Conservation (phyloP, 1,140 invertebrate genomes). For the Drosophila arawakana region DNA sequence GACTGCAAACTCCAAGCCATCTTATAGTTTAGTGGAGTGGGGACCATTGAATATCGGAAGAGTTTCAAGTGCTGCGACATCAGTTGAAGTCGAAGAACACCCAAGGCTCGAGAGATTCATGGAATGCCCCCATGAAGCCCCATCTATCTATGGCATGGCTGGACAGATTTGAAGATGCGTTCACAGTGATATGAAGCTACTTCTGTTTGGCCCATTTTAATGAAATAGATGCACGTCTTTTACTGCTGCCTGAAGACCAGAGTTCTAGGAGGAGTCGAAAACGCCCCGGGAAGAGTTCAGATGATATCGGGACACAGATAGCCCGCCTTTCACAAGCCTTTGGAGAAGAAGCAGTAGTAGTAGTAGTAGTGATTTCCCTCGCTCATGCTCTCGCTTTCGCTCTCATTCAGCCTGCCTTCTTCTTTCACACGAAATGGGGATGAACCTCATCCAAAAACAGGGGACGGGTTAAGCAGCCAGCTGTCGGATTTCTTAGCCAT, state of each 20-base stretch:
- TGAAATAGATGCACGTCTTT: slow-evolving; percentile 26
- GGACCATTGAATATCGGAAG: slow-evolving; percentile 21
- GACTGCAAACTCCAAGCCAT: slow-evolving; percentile 31
- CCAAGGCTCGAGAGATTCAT: slow-evolving; percentile 26
- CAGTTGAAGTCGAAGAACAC: slow-evolving; percentile 31
- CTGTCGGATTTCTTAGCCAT: slow-evolving; percentile 21
- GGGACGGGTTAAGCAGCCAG: slow-evolving; percentile 7
- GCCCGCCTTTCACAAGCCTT: slow-evolving; percentile 6
- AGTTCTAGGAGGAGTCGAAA: slow-evolving; percentile 7
- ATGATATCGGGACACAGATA: slow-evolving; percentile 4
- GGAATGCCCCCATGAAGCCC: not conserved
- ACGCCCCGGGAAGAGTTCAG: slow-evolving; percentile 19
- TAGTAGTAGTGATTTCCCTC: not conserved
- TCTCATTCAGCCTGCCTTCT: slow-evolving; percentile 1
- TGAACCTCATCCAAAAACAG: slow-evolving; percentile 24
- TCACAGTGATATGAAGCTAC: slow-evolving; percentile 24
- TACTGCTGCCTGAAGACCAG: slow-evolving; percentile 21
- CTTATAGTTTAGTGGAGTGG: not conserved
- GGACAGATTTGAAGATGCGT: not conserved
- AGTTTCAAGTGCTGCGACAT: slow-evolving; percentile 29
- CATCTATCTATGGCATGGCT: not conserved
- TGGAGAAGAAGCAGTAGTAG: slow-evolving; percentile 5
- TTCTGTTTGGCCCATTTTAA: slow-evolving; percentile 21
- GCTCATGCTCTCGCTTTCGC: slow-evolving; percentile 25
- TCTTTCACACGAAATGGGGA: not conserved